Evolutionary conservation across 1,140 invertebrate species (phyloP), one percentile per base, ranked within the genome.

Genomic region (Choristoneura fumiferana): DNA sequence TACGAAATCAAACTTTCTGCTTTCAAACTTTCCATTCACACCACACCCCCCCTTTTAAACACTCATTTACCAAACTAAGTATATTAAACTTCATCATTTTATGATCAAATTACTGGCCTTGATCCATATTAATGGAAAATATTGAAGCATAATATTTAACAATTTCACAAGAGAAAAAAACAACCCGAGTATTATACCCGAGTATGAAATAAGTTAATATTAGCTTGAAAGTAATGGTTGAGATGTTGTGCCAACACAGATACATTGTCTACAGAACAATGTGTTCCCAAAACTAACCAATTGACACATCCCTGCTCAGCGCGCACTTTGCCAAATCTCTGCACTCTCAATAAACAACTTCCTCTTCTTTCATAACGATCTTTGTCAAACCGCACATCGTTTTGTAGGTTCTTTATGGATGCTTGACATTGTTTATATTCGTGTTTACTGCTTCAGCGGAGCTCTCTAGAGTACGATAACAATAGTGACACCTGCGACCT

Each of bases 221-320:
- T 29, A 3, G 22, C 22, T 29, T 54, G 29, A 54, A 36, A 54
- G 12, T 14, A 35, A 14, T 10, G 33, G 12, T 54, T 15, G n/a
- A 8, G 10, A 67, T 85, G 67, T 84, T 84, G 72, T 72, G 65
- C 80, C 81, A 86, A 86, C 79, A 84, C 65, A 62, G 66, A 60
- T 58, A 63, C 60, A 55, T 39, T 45, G 29, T 22, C 52, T 37
- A 18, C 43, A 17, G n/a, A 12, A 78, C 68, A 79, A 79, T 67
- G 54, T 36, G 45, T 60, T 29, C 60, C 64, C 69, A 59, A 65
- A 61, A 67, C 72, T 73, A 79, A 77, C 73, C 68, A 68, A 71
- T 71, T 62, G 73, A 66, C 57, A 69, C 62, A 71, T 67, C 59
- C 58, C 62, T 15, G 14, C 35, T 64, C 69, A 67, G 58, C 66